Evolutionary conservation across 2,888 invertebrate genomes (phyloP).

Genomic region (Cetonia aurata): DNA sequence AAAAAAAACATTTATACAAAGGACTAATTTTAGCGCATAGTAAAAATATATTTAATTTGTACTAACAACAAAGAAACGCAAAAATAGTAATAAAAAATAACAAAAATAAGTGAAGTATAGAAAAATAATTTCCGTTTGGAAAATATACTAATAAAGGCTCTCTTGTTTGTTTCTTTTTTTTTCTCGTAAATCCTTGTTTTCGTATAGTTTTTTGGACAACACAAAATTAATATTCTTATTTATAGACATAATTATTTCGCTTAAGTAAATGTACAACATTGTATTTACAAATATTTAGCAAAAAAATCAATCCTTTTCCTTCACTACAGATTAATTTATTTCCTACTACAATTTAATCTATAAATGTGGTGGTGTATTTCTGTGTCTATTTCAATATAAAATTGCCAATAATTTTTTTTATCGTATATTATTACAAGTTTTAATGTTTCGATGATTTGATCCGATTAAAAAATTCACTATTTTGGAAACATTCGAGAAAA

Average conservation of each 20-base stretch:
- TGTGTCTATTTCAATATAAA: slow-evolving; percentile 59
- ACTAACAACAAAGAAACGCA: slow-evolving; percentile 59
- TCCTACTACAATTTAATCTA: slow-evolving; percentile 56
- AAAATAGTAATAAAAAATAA: slow-evolving; percentile 46
- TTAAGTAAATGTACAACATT: slow-evolving; percentile 64
- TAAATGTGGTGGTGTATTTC: slow-evolving; percentile 26
- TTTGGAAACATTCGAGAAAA: slow-evolving; percentile 27
- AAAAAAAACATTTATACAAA: slow-evolving; percentile 59
- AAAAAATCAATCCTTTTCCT: slow-evolving; percentile 53
- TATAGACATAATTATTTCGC: slow-evolving; percentile 62
- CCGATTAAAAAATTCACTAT: slow-evolving; percentile 48
- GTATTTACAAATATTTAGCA: slow-evolving; percentile 66
- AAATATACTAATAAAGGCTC: slow-evolving; percentile 56
- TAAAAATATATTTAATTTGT: slow-evolving; percentile 63
- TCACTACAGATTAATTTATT: slow-evolving; percentile 60
- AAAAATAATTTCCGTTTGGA: slow-evolving; percentile 58
- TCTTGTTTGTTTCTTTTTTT: neutral
- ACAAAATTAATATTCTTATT: slow-evolving; percentile 53
- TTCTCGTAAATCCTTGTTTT: slow-evolving; percentile 43
- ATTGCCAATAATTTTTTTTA: slow-evolving; percentile 63
- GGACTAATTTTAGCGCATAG: slow-evolving; percentile 60
- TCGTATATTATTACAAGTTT: neutral
- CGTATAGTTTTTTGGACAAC: slow-evolving; percentile 32
- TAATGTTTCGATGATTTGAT: neutral
- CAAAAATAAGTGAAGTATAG: slow-evolving; percentile 53